Conservation (phyloP, 2,888 invertebrate genomes). For the Cecidostiba fungosa region DNA sequence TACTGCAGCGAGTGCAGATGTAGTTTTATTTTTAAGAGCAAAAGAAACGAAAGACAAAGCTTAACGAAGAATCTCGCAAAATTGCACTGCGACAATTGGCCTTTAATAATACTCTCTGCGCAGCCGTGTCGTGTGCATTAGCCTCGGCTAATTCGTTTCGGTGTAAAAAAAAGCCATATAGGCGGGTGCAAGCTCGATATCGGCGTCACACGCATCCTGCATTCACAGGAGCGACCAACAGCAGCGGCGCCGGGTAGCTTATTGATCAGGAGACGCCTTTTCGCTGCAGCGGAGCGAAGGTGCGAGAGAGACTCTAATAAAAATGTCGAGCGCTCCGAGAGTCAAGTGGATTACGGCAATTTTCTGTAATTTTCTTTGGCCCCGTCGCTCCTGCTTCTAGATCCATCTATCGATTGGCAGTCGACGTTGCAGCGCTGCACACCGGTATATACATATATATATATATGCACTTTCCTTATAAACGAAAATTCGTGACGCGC, state of each 20-base stretch:
- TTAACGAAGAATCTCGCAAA: not conserved
- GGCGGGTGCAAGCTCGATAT: constrained; percentile 21
- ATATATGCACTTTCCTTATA: constrained; percentile 24
- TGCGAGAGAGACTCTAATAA: constrained; percentile 20
- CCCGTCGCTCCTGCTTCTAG: not conserved
- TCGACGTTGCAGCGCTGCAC: no score
- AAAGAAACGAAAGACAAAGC: not conserved
- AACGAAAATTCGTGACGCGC: constrained; percentile 47
- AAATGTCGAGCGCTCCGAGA: constrained; percentile 39
- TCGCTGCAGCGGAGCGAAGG: not conserved
- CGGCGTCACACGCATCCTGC: constrained; percentile 19
- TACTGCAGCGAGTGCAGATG: not conserved
- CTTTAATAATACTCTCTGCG: not conserved
- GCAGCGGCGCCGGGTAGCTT: not conserved
- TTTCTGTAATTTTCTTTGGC: constrained; percentile 50
- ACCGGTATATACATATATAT: not conserved
- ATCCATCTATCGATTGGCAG: constrained; percentile 14
- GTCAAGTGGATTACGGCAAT: constrained; percentile 52
- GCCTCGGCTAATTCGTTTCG: not conserved
- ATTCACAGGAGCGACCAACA: not conserved
- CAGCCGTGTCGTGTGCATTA: not conserved
- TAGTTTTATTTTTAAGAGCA: no score
- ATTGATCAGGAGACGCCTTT: constrained; percentile 24
- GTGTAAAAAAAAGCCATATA: not conserved
- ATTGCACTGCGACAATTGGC: not conserved